Percentiles rank a stretch among this genome's conserved stretches.
Evolutionary conservation across 2,888 invertebrate species (phyloP).

Genomic region (Himalopsyche kuldschensis): DNA sequence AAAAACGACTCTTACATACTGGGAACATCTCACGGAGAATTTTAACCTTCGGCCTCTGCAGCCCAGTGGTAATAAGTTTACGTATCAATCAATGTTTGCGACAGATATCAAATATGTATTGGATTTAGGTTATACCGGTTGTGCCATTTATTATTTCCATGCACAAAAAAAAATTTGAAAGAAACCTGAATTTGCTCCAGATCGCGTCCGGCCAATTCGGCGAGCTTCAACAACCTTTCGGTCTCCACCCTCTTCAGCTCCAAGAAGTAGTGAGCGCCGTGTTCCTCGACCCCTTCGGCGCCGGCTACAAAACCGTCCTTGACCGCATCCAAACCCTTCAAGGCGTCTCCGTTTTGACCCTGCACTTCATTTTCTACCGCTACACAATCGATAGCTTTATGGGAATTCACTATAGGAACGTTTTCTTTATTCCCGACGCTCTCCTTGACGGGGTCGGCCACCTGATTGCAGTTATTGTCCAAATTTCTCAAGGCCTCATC

Average conservation of each 20-base stretch:
- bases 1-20: no score
- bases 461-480: conserved; percentile 28
- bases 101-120: no score
- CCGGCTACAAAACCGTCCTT: not conserved
- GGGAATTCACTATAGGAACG: not conserved
- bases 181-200: conserved; percentile 60
- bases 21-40: no score
- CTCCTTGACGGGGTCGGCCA: not conserved
- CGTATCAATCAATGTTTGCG: no score
- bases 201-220: conserved; percentile 71
- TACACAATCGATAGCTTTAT: not conserved
- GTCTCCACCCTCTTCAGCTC: conserved; percentile 74
- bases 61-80: no score
- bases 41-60: no score
- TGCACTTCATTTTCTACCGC: not conserved
- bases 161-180: conserved; percentile 26
- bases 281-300: conserved; percentile 48
- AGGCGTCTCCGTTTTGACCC: not conserved
- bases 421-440: not conserved
- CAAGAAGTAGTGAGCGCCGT: conserved; percentile 79
- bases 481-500: not conserved
- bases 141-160: no score
- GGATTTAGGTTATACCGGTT: no score
- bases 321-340: not conserved
- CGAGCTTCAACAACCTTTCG: conserved; percentile 66